These are phyloP conservation scores for Tetragonula carbonaria DNA, from an alignment of 2,888 invertebrate genomes.

Conservation along the genomic window DNA sequence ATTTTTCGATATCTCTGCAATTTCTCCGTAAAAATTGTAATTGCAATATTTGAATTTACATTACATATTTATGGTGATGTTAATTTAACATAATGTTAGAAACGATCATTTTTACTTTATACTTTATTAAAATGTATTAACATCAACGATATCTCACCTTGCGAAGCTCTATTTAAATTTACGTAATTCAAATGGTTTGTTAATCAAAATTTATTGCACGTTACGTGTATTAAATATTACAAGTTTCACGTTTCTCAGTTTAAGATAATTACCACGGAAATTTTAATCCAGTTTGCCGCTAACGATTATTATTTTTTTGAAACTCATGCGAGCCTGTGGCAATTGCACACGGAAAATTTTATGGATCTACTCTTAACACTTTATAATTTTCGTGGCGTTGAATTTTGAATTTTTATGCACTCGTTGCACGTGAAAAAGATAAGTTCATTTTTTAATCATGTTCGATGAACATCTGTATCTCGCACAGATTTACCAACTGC, in stretches of 20 bases:
- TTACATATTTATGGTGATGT: too few species aligned
- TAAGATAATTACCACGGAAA: background rate
- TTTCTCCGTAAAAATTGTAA: too few species aligned
- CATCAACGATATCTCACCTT: conserved; percentile 3
- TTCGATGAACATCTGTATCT: background rate
- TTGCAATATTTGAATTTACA: too few species aligned
- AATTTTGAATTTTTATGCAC: background rate
- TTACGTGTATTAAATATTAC: background rate
- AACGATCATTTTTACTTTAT: background rate
- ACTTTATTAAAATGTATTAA: background rate
- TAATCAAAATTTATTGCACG: background rate
- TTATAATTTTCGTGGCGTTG: background rate
- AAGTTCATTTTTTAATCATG: background rate
- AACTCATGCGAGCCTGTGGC: background rate
- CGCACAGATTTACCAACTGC: background rate
- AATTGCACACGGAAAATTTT: background rate
- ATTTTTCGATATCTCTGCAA: too few species aligned
- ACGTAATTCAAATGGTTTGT: background rate
- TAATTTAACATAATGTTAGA: background rate
- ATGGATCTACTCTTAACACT: background rate
- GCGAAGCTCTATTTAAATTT: background rate
- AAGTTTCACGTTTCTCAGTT: background rate
- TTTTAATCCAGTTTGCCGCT: background rate
- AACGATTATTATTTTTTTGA: background rate
- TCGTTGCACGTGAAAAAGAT: background rate